phyloP scores from a whole-genome alignment of 2,797 vertebrate species.

The Eospalax fontanierii region DNA sequence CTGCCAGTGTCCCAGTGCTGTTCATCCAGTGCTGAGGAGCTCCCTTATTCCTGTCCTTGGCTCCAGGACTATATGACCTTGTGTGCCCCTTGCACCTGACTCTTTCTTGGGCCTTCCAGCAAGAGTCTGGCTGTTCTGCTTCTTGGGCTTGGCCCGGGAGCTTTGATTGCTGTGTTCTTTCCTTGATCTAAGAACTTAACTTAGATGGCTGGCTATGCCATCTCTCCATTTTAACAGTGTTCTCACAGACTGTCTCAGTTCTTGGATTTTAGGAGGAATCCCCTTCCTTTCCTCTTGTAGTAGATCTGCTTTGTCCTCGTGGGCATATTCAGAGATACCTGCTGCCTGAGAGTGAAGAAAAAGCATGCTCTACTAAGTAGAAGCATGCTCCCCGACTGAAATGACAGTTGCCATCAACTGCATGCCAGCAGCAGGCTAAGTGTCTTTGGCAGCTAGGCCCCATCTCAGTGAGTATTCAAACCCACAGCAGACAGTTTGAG shows the following conservation, averaged over 20 bases:
- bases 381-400: not conserved
- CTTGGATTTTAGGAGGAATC: not conserved
- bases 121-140: not conserved
- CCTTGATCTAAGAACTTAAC: constrained; percentile 7
- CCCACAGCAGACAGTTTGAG: not conserved
- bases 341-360: not conserved
- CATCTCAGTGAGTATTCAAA: not conserved
- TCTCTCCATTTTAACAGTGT: not conserved
- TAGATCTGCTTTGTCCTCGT: not conserved
- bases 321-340: not conserved
- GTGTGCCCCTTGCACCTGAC: no score
- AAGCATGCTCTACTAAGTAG: not conserved
- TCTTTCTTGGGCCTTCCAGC: not conserved
- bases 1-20: not conserved
- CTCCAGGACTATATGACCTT: not conserved
- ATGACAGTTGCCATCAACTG: not conserved
- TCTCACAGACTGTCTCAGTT: no score
- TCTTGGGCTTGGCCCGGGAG: not conserved
- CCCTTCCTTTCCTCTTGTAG: not conserved
- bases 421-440: not conserved
- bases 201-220: not conserved
- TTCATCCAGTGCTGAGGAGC: fast-evolving
- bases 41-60: not conserved
- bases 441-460: not conserved
- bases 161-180: not conserved